Percentiles rank a stretch among this genome's conserved stretches.
Evolutionary conservation across 2,113 vertebrate species (phyloP).

Genomic region (Gopherus flavomarginatus): DNA sequence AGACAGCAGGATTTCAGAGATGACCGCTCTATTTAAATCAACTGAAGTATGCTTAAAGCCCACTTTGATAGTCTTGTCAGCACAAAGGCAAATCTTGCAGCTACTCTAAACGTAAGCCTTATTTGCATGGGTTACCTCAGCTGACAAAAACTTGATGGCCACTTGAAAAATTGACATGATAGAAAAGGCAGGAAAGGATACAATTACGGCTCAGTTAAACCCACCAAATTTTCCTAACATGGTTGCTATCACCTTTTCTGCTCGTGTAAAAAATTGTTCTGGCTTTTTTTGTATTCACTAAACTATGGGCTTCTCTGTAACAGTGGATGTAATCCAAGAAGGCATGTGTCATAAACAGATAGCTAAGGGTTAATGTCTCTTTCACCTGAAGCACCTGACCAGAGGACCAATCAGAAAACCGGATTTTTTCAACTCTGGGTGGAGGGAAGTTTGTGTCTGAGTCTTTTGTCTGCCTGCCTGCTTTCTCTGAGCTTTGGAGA

Average conservation of each 20-base stretch:
- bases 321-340: conserved; percentile 30
- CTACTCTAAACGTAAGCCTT: conserved; percentile 71
- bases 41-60: conserved; percentile 51
- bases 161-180: conserved; percentile 74
- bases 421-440: too few species aligned
- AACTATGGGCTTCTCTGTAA: not conserved
- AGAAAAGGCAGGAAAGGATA: conserved; percentile 67
- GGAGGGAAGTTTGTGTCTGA: too few species aligned
- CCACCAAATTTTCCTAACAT: conserved; percentile 20
- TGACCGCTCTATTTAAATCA: conserved; percentile 74
- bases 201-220: conserved; percentile 29
- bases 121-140: conserved; percentile 49
- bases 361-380: too few species aligned
- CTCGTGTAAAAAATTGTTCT: not conserved
- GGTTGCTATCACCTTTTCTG: conserved; percentile 12
- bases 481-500: too few species aligned
- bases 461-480: too few species aligned
- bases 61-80: conserved; percentile 59
- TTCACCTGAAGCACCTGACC: too few species aligned
- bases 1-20: conserved; percentile 60
- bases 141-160: conserved; percentile 72
- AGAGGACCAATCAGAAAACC: too few species aligned
- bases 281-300: conserved; percentile 18
- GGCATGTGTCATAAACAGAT: too few species aligned
- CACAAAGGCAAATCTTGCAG: conserved; percentile 63